Evolutionary conservation across 2,113 vertebrate species (phyloP), one percentile per base, ranked within the genome.

Genomic region (Myiozetetes cayanensis): DNA sequence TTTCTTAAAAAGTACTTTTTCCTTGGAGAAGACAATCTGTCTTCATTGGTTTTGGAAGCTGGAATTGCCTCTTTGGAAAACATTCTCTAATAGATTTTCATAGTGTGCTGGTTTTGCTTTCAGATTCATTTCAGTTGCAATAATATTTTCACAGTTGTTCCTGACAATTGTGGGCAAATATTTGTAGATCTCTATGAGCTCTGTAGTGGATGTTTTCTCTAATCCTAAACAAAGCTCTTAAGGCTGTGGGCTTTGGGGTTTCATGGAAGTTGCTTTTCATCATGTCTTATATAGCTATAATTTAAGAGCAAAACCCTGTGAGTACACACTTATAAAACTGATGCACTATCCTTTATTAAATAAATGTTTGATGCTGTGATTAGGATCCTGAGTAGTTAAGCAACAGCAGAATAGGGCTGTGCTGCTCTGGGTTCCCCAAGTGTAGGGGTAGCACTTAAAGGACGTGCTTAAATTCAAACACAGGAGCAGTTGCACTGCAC

Each of bases 101-200:
- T 37, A 58, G 53, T 2, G 2, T 43, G 31, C 72, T 80, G 66
- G 5, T 41, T 85, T 85, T 85, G 19, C 72, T 93, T 92, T 66
- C 49, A 39, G 46, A 35, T 85, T 93, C 39, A 50, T 93, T 89
- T 83, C 63, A 56, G 62, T 76, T 76, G 68, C 75, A 93, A 74
- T 86, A 93, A 85, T 87, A 86, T 90, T 94, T 94, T 83, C 74
- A 83, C 89, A 71, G 78, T 95, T 94, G 84, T 43, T 74, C 79
- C 74, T 89, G 63, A 49, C 49, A 61, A 16, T 76, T 70, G 46
- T 66, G 35, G 49, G 52, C 88, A 86, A 76, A 59, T 67, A 52
- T 92, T 71, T 86, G 59, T 80, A 59, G 85, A 39, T 53, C 30
- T 76, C 27, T n/a, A 4, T 24, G 65, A 46, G 58, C 24, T 61